Evolutionary conservation across 2,888 invertebrate species (phyloP), one percentile per base, ranked within the genome.

Genomic region (Ichneumoninae sp.): DNA sequence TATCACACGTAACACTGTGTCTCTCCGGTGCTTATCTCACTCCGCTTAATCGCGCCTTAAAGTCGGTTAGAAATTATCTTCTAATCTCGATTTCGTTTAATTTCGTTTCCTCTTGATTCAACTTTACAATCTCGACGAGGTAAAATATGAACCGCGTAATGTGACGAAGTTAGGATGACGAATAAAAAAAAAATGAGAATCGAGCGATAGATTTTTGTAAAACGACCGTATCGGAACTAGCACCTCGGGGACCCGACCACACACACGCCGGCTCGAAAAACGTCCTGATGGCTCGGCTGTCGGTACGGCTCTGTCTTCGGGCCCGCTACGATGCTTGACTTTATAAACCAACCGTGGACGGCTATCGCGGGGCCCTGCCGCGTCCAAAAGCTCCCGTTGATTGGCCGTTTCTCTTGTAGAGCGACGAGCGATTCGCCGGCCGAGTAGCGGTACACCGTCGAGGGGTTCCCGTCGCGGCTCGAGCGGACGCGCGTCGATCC

Each of bases 221-320:
- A 78, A 50, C 40, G 79, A 68, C 36, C 36, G 63, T 63, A 19
- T 54, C 30, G 76, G 5, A 80, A 80, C 68, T 80, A 68, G 80
- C 85, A 83, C 85, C 80, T 71, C 88, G 87, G 60, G 57, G 73
- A 83, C 76, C 82, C 87, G 90, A 88, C 87, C 90, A 90, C 91
- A 89, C 89, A 83, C 87, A 86, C 90, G 85, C 89, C 88, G 85
- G 83, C 86, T 85, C 86, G 73, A 85, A 83, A 85, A 85, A 89
- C 89, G 92, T 88, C 91, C 91, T 92, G 91, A 92, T 91, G 90
- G 92, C 89, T 92, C 88, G 92, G 91, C 92, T 92, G 93, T 92
- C 92, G 93, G 91, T 91, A 92, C 93, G 91, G 92, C 89, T 93
- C 93, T 93, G 93, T 93, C 93, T 91, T 91, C 90, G 92, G 89